Evolutionary conservation across 1,140 invertebrate species (phyloP).

Genomic region (Sipha flava): DNA sequence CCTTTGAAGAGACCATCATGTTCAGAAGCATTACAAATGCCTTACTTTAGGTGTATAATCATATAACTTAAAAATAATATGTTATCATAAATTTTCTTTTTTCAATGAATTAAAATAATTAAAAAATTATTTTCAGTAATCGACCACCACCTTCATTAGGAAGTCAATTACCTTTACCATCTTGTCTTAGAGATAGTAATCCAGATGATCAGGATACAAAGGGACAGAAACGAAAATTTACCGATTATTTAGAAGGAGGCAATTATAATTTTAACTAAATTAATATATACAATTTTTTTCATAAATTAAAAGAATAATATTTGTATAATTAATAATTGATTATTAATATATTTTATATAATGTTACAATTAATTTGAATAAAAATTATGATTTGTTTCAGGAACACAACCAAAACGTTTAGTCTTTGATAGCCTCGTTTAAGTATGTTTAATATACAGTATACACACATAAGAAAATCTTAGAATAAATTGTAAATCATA

Average conservation of each 20-base stretch:
- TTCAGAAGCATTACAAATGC: conserved; percentile 68
- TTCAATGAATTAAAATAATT: background rate
- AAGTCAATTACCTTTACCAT: conserved; percentile 68
- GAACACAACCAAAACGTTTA: conserved; percentile 30
- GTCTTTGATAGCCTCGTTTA: conserved; percentile 16
- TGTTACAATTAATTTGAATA: background rate
- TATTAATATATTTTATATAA: background rate
- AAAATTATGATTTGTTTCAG: conserved; percentile 16
- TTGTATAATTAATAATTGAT: background rate
- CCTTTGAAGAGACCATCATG: conserved; percentile 76
- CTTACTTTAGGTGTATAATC: conserved; percentile 66
- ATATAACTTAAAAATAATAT: too few species aligned
- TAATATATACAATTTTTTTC: background rate
- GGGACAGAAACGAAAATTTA: conserved; percentile 64
- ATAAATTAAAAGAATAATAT: background rate
- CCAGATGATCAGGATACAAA: conserved; percentile 54
- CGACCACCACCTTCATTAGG: conserved; percentile 80
- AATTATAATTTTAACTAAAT: conserved; percentile 1
- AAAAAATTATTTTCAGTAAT: conserved; percentile 53
- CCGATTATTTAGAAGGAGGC: conserved; percentile 57
- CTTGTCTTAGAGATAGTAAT: conserved; percentile 47
- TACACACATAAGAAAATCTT: background rate
- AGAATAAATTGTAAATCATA: background rate
- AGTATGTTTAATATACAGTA: background rate
- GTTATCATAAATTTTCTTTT: too few species aligned